These are phyloP conservation scores for Cranoglanis bouderius DNA, from an alignment of 2,113 vertebrate genomes.

Conservation along the genomic window DNA sequence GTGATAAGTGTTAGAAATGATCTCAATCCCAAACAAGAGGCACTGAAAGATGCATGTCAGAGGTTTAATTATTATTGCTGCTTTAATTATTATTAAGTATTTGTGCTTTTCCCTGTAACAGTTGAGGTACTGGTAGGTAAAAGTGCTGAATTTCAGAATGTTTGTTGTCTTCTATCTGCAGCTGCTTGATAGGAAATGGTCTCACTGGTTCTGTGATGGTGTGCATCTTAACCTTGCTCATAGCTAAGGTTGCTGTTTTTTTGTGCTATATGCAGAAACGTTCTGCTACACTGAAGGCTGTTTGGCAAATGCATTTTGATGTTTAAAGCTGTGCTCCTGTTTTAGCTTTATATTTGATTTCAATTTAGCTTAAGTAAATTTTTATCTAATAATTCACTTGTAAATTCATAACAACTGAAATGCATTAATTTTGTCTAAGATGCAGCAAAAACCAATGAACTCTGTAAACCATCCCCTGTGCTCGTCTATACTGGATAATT, in stretches of 20 bases:
- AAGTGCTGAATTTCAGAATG: slow-evolving; percentile 11
- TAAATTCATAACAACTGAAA: neutral
- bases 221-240: slow-evolving; percentile 51
- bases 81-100: no score
- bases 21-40: slow-evolving; percentile 65
- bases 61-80: slow-evolving; percentile 65
- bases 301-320: slow-evolving; percentile 42
- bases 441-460: neutral
- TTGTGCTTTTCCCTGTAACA: slow-evolving; percentile 26
- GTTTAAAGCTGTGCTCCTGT: slow-evolving; percentile 35
- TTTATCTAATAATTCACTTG: neutral
- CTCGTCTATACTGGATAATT: neutral
- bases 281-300: slow-evolving; percentile 7
- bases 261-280: slow-evolving; percentile 14
- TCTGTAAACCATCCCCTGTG: neutral
- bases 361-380: neutral
- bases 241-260: slow-evolving; percentile 34
- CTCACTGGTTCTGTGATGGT: slow-evolving; percentile 28
- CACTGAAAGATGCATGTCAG: slow-evolving; percentile 76
- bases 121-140: slow-evolving; percentile 26
- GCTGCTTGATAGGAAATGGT: slow-evolving; percentile 34
- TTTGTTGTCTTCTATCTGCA: slow-evolving; percentile 26
- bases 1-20: slow-evolving; percentile 57
- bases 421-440: neutral
- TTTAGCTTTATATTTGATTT: neutral